Evolutionary conservation across 2,797 vertebrate genomes (phyloP).

Genomic region (Lepus townsendii): DNA sequence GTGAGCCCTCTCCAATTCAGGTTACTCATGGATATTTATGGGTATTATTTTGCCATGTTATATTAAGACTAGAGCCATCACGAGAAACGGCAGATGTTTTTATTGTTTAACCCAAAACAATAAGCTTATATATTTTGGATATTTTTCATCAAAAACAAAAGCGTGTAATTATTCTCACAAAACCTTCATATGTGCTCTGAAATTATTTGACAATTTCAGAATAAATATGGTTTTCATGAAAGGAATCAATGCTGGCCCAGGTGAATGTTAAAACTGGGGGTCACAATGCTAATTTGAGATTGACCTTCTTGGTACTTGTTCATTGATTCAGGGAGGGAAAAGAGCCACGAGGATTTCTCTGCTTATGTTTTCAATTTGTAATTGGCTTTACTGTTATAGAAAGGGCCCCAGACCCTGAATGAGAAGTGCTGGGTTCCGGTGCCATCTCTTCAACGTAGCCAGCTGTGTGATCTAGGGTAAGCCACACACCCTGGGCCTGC

Average conservation of each 20-base stretch:
- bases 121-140: slow-evolving; percentile 66
- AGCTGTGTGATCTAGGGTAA: neutral
- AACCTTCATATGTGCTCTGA: slow-evolving; percentile 45
- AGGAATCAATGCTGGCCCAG: slow-evolving; percentile 50
- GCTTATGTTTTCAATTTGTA: neutral
- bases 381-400: slow-evolving; percentile 24
- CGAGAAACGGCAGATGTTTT: slow-evolving; percentile 70
- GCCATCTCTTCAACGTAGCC: no score
- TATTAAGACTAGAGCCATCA: slow-evolving; percentile 66
- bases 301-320: slow-evolving; percentile 49
- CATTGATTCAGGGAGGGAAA: neutral
- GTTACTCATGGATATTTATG: slow-evolving; percentile 74
- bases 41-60: slow-evolving; percentile 73
- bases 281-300: slow-evolving; percentile 68
- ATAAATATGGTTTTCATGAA: slow-evolving; percentile 60
- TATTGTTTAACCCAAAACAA: slow-evolving; percentile 68
- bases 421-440: neutral
- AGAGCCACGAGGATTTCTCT: slow-evolving; percentile 11
- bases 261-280: slow-evolving; percentile 52
- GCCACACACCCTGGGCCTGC: fast-evolving
- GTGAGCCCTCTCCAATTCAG: slow-evolving; percentile 66
- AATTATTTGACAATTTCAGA: slow-evolving; percentile 48
- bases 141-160: slow-evolving; percentile 67
- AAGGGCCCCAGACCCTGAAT: neutral
- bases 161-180: slow-evolving; percentile 64